Evolutionary conservation across 1,140 invertebrate species (phyloP).

Genomic region (Ditylenchus dipsaci): DNA sequence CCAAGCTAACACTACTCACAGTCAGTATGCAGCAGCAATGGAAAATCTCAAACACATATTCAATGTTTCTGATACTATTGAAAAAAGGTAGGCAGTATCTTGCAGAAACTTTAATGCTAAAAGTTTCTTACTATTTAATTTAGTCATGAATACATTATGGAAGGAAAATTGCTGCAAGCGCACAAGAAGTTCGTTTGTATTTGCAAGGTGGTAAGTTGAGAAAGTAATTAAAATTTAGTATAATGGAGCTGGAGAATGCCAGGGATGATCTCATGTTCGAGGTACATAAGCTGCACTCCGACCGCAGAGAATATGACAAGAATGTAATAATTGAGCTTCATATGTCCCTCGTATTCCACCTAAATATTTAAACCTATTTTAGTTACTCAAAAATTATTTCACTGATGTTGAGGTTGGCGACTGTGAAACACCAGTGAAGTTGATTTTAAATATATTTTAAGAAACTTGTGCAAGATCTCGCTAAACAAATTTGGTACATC

Average conservation of each 20-base stretch:
- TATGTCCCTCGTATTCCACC: no score
- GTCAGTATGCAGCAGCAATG: conserved; percentile 83
- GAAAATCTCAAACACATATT: conserved; percentile 97
- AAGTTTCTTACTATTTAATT: neutral
- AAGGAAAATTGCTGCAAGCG: conserved; percentile 87
- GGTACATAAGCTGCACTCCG: conserved; percentile 84
- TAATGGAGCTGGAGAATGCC: conserved; percentile 91
- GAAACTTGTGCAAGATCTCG: conserved; percentile 78
- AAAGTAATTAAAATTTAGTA: conserved; percentile 63
- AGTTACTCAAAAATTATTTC: conserved; percentile 83
- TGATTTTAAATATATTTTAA: no score
- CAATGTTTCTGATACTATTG: conserved; percentile 89
- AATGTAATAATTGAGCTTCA: conserved; percentile 65
- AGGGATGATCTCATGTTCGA: conserved; percentile 90
- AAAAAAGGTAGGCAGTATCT: conserved; percentile 69
- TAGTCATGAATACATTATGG: conserved; percentile 71
- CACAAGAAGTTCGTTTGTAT: conserved; percentile 68
- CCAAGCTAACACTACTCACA: conserved; percentile 83
- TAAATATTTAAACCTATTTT: conserved; percentile 11
- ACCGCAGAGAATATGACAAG: conserved; percentile 73
- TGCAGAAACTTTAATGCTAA: neutral
- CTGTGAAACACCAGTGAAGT: no score
- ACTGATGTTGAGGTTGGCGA: conserved; percentile 73
- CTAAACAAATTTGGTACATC: conserved; percentile 83
- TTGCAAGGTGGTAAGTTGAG: no score